Percentiles rank a stretch among this genome's conserved stretches.
Evolutionary conservation across 37 sponge, comb jelly and placozoan species (phyloP).

Genomic region (Hormiphora californensis): DNA sequence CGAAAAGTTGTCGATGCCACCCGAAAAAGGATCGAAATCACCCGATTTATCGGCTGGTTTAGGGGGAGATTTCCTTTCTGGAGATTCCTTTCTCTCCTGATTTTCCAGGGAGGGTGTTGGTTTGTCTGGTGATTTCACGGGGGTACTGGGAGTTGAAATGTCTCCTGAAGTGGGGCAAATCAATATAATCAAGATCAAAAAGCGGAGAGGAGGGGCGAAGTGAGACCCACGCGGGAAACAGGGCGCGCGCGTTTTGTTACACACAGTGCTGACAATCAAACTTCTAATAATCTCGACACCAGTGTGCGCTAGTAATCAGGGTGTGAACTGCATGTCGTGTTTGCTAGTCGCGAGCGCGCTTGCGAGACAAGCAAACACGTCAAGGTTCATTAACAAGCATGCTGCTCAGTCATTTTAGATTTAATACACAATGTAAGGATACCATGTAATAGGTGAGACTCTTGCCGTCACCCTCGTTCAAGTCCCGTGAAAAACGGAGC

Average conservation of each 20-base stretch:
- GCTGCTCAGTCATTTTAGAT: too few species aligned
- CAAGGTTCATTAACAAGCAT: too few species aligned
- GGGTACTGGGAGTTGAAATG: not conserved
- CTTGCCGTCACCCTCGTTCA: too few species aligned
- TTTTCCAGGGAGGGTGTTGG: not conserved
- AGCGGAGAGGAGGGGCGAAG: too few species aligned
- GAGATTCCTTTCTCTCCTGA: not conserved
- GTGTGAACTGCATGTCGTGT: too few species aligned
- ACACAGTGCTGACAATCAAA: constrained; percentile 36
- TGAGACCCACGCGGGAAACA: not conserved
- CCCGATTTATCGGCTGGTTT: too few species aligned
- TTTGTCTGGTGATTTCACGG: not conserved
- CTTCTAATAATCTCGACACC: not conserved
- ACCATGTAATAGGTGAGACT: too few species aligned
- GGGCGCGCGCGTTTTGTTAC: constrained; percentile 54
- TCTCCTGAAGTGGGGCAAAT: not conserved
- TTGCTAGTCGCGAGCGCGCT: too few species aligned
- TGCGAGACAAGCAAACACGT: too few species aligned
- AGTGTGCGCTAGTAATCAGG: not conserved
- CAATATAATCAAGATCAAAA: not conserved
- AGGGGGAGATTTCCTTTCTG: not conserved
- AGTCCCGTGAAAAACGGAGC: too few species aligned
- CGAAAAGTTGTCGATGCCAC: constrained; percentile 21
- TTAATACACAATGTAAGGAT: too few species aligned
- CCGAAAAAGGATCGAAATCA: too few species aligned